Conservation (phyloP, 2,888 invertebrate genomes). For the Hydrotaea cyrtoneurina region DNA sequence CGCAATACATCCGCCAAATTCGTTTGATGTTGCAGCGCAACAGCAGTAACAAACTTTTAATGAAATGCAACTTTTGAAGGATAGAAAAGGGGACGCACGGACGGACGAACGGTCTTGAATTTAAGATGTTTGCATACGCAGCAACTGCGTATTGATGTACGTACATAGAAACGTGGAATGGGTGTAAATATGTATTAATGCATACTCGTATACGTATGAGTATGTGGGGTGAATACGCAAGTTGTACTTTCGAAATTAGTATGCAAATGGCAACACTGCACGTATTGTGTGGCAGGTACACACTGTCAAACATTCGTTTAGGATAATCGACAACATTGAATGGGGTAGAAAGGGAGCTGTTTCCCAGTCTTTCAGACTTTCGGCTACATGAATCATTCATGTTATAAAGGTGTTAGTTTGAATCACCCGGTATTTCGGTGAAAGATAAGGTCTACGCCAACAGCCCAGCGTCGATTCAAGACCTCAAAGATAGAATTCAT, state of each 20-base stretch:
- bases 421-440: too few relatives aligned
- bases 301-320: background rate
- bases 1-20: background rate
- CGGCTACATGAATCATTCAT: too few relatives aligned
- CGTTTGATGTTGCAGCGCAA: background rate
- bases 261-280: background rate
- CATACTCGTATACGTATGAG: background rate
- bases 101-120: background rate
- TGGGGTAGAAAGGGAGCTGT: too few relatives aligned
- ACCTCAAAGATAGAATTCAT: too few relatives aligned
- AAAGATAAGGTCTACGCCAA: too few relatives aligned
- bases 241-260: background rate
- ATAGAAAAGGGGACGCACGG: too few relatives aligned
- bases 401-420: too few relatives aligned
- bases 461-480: too few relatives aligned
- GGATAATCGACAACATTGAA: too few relatives aligned
- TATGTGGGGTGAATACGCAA: background rate
- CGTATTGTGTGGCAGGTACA: background rate
- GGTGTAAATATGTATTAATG: background rate
- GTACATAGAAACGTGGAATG: background rate
- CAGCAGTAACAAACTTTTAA: conserved; percentile 1
- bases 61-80: conserved; percentile 2
- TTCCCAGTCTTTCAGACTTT: too few relatives aligned
- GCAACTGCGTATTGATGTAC: background rate
- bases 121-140: too few relatives aligned